phyloP scores from a whole-genome alignment of 2,797 vertebrate species.

The Galagoides demidoff region DNA sequence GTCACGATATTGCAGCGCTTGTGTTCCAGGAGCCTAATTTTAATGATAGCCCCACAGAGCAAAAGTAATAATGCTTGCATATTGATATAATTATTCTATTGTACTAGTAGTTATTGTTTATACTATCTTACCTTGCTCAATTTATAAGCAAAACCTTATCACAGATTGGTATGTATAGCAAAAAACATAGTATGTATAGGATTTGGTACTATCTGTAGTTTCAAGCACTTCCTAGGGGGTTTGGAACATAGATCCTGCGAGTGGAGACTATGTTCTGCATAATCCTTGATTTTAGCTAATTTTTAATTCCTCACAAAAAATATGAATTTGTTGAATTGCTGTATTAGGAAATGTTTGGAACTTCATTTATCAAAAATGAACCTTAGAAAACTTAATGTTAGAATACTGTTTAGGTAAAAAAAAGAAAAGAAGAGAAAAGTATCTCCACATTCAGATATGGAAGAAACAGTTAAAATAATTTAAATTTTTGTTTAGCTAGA shows the following conservation, averaged over 20 bases:
- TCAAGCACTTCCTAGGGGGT: not conserved
- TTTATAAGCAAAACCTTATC: not conserved
- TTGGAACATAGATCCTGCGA: not conserved
- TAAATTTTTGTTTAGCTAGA: not conserved
- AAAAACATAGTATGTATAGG: not conserved
- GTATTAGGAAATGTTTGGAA: not conserved
- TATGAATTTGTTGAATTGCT: not conserved
- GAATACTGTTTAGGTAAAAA: not conserved
- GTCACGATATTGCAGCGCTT: not conserved
- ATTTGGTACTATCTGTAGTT: not conserved
- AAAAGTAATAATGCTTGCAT: not conserved
- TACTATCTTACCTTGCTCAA: not conserved
- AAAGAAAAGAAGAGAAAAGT: too few species aligned
- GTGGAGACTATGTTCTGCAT: not conserved
- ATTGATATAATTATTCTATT: not conserved
- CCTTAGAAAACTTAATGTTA: not conserved
- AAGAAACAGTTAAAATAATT: not conserved
- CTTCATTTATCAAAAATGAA: not conserved
- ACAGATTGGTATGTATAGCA: not conserved
- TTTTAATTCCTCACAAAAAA: not conserved
- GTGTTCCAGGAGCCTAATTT: not conserved
- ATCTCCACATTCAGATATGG: not conserved
- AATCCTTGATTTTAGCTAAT: not conserved
- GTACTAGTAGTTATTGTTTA: not conserved
- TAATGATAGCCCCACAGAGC: not conserved